Evolutionary conservation across 2,888 invertebrate genomes (phyloP).

Genomic region (Leucoptera coffeella): DNA sequence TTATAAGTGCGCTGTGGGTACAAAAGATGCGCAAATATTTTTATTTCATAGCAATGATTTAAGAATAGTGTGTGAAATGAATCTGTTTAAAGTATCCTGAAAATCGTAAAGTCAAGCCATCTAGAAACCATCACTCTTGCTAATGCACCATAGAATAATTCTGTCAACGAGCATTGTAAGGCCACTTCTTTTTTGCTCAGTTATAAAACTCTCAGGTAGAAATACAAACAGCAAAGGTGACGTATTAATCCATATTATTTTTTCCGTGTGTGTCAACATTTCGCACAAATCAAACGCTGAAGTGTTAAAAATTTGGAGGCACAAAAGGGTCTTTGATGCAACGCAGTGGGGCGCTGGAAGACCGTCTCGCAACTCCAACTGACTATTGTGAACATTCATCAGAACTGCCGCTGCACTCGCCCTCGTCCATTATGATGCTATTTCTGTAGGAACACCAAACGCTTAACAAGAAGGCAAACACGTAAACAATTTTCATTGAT

Average conservation of each 20-base stretch:
- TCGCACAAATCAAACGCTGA: constrained; percentile 50
- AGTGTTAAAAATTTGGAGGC: constrained; percentile 41
- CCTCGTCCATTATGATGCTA: too few relatives aligned
- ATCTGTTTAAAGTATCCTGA: too few relatives aligned
- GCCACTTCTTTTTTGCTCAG: constrained; percentile 24
- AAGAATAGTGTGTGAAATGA: too few relatives aligned
- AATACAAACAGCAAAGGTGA: constrained; percentile 42
- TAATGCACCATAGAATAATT: constrained; percentile 18
- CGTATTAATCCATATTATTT: constrained; percentile 35
- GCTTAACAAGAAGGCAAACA: constrained; percentile 32
- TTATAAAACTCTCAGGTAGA: constrained; percentile 37
- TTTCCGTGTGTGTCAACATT: constrained; percentile 29
- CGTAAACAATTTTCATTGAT: constrained; percentile 26
- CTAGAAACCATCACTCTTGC: too few relatives aligned
- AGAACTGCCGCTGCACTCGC: too few relatives aligned
- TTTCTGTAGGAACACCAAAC: too few relatives aligned
- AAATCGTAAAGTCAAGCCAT: too few relatives aligned
- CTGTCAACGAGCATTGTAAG: constrained; percentile 21
- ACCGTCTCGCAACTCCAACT: too few relatives aligned
- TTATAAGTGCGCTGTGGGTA: too few relatives aligned
- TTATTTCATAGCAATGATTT: too few relatives aligned
- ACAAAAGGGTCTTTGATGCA: constrained; percentile 32
- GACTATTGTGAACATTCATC: too few relatives aligned
- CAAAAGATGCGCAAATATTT: too few relatives aligned
- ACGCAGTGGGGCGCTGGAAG: constrained; percentile 26